Percentiles rank a stretch among this genome's conserved stretches.
These are phyloP conservation scores for Dynastes maya DNA, from an alignment of 2,888 invertebrate species.

Conservation along the genomic window DNA sequence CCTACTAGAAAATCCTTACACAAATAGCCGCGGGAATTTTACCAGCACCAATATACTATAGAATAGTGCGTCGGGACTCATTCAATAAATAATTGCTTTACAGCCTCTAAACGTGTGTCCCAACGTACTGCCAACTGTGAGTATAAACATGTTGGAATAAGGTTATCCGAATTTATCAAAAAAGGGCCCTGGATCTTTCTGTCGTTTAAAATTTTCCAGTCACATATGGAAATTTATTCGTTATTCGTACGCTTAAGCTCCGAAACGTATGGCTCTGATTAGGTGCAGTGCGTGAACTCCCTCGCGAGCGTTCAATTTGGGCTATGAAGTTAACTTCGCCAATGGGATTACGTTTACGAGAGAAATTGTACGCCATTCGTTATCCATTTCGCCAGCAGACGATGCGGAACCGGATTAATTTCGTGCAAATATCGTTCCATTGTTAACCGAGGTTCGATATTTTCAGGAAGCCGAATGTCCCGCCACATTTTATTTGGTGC, in stretches of 20 bases:
- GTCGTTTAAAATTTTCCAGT: not conserved
- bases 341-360: constrained; percentile 18
- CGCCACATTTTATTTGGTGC: not conserved
- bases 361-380: not conserved
- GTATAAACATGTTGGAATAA: no score
- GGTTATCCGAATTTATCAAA: no score
- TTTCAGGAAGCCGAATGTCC: not conserved
- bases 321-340: constrained; percentile 25
- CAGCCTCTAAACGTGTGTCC: no score
- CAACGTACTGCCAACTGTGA: no score
- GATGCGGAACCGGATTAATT: constrained; percentile 8
- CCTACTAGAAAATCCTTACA: no score
- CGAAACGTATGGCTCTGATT: not conserved
- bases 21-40: no score
- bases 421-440: not conserved
- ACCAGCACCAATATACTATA: no score
- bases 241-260: not conserved
- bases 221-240: not conserved
- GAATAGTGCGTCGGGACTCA: no score
- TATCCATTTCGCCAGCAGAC: constrained; percentile 11
- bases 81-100: no score
- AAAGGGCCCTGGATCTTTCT: no score
- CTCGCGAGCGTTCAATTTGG: not conserved
- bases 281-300: not conserved
- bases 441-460: constrained; percentile 14